Evolutionary conservation across 2,113 vertebrate species (phyloP).

Genomic region (Campylomormyrus tamandua): DNA sequence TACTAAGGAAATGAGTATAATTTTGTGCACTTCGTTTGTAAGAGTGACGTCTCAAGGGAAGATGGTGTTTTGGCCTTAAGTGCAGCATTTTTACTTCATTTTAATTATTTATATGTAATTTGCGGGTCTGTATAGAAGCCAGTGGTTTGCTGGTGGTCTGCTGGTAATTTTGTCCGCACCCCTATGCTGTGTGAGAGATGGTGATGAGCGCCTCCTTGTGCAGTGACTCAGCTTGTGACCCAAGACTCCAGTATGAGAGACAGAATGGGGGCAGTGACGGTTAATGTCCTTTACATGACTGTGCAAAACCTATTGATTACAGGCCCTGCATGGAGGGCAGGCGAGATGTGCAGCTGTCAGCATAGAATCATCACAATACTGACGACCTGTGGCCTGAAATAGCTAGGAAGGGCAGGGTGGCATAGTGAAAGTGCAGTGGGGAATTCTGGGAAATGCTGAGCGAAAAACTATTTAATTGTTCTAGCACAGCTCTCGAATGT

Average conservation of each 20-base stretch:
- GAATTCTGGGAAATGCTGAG: not conserved
- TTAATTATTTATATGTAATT: not conserved
- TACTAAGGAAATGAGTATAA: not conserved
- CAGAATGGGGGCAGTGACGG: not conserved
- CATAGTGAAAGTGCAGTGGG: not conserved
- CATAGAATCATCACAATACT: not conserved
- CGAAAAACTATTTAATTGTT: not conserved
- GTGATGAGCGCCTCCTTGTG: not conserved
- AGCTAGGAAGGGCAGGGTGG: not conserved
- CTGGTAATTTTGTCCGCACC: not conserved
- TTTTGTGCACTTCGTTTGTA: not conserved
- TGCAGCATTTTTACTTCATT: not conserved
- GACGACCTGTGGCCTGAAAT: not conserved
- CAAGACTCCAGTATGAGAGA: not conserved
- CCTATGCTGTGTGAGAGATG: not conserved
- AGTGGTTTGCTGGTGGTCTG: not conserved
- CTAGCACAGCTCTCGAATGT: not conserved
- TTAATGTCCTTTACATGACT: not conserved
- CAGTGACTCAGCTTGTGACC: not conserved
- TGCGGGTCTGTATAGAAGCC: not conserved
- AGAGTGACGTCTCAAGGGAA: not conserved
- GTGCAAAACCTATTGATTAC: not conserved
- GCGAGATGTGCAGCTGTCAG: not conserved
- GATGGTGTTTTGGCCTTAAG: not conserved
- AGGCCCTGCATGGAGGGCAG: not conserved